Conservation (phyloP, 1,140 invertebrate species). For the Sinonovacula constricta region DNA sequence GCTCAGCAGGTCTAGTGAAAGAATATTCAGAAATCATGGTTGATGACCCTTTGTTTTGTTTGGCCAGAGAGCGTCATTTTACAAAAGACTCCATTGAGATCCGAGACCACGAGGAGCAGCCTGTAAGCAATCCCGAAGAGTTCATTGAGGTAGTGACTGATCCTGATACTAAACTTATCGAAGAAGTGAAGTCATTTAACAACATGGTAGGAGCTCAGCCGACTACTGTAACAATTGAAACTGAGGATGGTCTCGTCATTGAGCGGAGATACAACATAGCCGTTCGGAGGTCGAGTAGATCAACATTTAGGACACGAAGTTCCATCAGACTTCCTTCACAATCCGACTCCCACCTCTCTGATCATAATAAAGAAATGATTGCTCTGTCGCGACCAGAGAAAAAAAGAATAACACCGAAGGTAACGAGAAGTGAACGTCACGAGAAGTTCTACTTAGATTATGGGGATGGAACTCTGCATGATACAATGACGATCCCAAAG, state of each 20-base stretch:
- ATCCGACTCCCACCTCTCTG: background rate
- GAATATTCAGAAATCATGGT: background rate
- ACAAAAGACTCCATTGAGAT: too few species aligned
- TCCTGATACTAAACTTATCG: too few species aligned
- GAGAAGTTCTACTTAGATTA: conserved; percentile 38
- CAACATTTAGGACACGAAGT: conserved; percentile 25
- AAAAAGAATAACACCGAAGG: background rate
- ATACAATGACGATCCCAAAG: conserved; percentile 28
- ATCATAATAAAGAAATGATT: conserved; percentile 7
- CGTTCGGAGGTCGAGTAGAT: conserved; percentile 39
- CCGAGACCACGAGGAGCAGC: too few species aligned
- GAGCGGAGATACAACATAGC: conserved; percentile 18
- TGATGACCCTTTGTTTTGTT: background rate
- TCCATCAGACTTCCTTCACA: conserved; percentile 17
- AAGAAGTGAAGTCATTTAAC: too few species aligned
- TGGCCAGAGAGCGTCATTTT: background rate
- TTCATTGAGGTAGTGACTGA: too few species aligned
- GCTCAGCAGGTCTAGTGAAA: too few species aligned
- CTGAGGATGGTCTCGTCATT: background rate
- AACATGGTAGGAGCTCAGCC: too few species aligned
- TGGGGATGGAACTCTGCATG: conserved; percentile 37
- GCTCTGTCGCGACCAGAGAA: background rate
- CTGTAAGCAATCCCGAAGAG: too few species aligned
- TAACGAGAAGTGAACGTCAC: too few species aligned
- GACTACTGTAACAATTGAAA: background rate